Percentiles rank a stretch among this genome's conserved stretches.
Conservation (phyloP, 1,140 invertebrate genomes). For the Drosophila biarmipes region DNA sequence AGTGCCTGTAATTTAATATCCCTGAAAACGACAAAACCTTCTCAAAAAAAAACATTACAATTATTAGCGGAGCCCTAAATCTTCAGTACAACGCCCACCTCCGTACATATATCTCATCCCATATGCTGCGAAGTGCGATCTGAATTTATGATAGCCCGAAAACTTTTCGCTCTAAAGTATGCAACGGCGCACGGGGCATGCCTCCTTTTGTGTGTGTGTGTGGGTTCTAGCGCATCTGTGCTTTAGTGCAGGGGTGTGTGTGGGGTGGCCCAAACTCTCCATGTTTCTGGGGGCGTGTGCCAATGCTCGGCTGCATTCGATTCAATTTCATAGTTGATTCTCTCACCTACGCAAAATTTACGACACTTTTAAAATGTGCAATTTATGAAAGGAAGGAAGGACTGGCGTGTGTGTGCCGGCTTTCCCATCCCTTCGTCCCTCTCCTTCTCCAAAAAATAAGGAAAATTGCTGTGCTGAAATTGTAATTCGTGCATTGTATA, state of each 20-base stretch:
- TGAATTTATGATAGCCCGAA: constrained; percentile 62
- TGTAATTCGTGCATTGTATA: constrained; percentile 30
- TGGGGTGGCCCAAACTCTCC: background rate
- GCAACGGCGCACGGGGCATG: constrained; percentile 49
- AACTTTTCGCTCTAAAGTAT: constrained; percentile 67
- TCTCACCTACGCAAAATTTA: constrained; percentile 75
- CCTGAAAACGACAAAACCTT: constrained; percentile 11
- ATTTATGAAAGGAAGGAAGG: constrained; percentile 53
- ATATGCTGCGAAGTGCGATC: constrained; percentile 36
- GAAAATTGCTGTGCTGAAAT: constrained; percentile 34
- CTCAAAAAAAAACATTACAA: constrained; percentile 41
- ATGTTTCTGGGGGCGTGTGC: background rate
- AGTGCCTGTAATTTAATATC: constrained; percentile 8
- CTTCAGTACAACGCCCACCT: constrained; percentile 1
- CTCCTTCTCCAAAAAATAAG: constrained; percentile 1
- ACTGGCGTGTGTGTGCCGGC: constrained; percentile 1
- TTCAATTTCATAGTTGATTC: constrained; percentile 58
- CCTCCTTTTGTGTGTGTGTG: constrained; percentile 18
- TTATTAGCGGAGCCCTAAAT: constrained; percentile 49
- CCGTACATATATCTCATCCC: background rate
- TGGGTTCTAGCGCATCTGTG: constrained; percentile 1
- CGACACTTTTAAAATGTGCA: constrained; percentile 77
- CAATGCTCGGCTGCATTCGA: constrained; percentile 40
- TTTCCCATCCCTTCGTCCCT: background rate
- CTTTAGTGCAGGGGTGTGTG: background rate